Conservation (phyloP, 1,140 invertebrate species). For the Zaprionus camerounensis region DNA sequence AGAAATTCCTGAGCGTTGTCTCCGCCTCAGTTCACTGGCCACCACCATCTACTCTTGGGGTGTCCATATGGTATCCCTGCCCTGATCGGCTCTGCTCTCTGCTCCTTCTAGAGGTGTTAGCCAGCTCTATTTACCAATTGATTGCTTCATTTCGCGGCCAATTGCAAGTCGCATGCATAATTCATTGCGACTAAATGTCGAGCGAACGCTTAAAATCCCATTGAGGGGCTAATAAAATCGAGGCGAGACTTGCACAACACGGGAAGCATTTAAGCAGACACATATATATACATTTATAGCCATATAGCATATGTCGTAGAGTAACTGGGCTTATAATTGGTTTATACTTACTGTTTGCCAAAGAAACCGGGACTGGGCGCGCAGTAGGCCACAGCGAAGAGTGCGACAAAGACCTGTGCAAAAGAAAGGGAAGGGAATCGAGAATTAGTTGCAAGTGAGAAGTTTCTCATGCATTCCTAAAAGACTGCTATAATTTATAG, state of each 20-base stretch:
- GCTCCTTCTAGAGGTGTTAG: constrained; percentile 14
- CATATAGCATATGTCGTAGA: background rate
- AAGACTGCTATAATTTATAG: constrained; percentile 7
- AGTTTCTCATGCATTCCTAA: constrained; percentile 11
- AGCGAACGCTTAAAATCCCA: constrained; percentile 67
- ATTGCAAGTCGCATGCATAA: constrained; percentile 58
- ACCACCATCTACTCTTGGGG: background rate
- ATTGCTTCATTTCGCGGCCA: constrained; percentile 66
- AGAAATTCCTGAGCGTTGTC: constrained; percentile 67
- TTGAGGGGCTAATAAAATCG: constrained; percentile 44
- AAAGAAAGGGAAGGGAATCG: background rate
- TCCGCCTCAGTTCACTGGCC: constrained; percentile 33
- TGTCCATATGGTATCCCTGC: background rate
- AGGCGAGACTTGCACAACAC: constrained; percentile 50
- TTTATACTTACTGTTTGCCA: constrained; percentile 77
- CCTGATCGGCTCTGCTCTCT: background rate
- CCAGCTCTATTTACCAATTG: constrained; percentile 41
- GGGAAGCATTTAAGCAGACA: constrained; percentile 52
- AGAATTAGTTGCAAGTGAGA: background rate
- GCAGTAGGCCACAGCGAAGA: constrained; percentile 70
- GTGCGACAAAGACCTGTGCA: constrained; percentile 69
- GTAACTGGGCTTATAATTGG: constrained; percentile 6
- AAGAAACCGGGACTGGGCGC: constrained; percentile 79
- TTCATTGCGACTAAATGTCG: constrained; percentile 47
- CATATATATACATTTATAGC: constrained; percentile 7